Base-by-base conservation (phyloP, 2,797 vertebrate genomes). In the Chanos chanos region DNA sequence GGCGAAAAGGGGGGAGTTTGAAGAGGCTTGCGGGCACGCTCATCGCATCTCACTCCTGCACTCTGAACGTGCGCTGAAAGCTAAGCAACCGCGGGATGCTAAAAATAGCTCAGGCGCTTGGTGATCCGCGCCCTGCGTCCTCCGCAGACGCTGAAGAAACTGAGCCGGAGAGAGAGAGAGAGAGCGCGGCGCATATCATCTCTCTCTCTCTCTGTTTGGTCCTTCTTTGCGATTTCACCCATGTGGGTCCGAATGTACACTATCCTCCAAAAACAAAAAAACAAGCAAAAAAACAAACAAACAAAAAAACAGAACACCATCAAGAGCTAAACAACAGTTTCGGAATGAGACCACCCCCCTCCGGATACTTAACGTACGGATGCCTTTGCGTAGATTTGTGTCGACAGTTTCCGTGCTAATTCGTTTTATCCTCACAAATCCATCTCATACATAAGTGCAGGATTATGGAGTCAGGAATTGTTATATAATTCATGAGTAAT, bases 1-100 rank as follows among this genome's bases (percentile, higher is more conserved):
- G 52, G 57, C 39, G 37, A n/a, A 51, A 44, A 41, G 36, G n/a
- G 39, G 49, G 54, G 18, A 31, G 59, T 28, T 44, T 57, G 9
- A 59, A 44, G 48, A 36, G 65, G 56, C 58, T 49, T 81, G 80
- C 58, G 49, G 62, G 39, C 57, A 69, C 72, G 70, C 81, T 81
- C 83, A 73, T 82, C 84, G 75, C 66, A 62, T 72, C 74, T 76
- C 80, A 70, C 81, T 83, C 82, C 85, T 86, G 82, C 83, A 81
- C 86, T 76, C 81, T 74, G 83, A 75, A 90, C 86, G 87, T 90
- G 89, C 62, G 55, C 81, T 63, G 87, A 89, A 89, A 87, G 81
- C 85, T 76, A 88, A 91, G 81, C 79, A 83, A 81, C 73, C 73
- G 22, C 58, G 61, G 73, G 61, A 75, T 44, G 77, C 84, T 89